Evolutionary conservation across 2,888 invertebrate species (phyloP), one percentile per base, ranked within the genome.

Genomic region (Perithous albicinctus): DNA sequence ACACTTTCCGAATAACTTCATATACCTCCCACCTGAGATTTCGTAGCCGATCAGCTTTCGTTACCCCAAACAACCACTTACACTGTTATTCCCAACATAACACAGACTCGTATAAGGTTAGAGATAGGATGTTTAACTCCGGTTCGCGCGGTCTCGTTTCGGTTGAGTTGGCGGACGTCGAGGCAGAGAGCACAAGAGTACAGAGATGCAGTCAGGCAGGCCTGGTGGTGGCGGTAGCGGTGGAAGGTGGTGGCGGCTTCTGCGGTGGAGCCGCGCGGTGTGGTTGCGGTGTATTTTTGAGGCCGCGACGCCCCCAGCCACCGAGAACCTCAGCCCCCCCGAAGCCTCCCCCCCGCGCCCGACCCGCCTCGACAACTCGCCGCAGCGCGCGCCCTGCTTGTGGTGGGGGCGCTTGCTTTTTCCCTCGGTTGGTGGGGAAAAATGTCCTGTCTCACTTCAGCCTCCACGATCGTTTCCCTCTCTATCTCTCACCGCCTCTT

Each of bases 251-350:
- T 86, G 91, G 92, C 90, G 92, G 92, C 92, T 92, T 91, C 92
- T 92, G 92, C 92, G 92, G 92, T 92, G 89, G 91, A 92, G 89
- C 92, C 92, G 91, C 91, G 91, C 92, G 92, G 91, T 92, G 92
- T 92, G 92, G 92, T 92, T 92, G 92, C 92, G 92, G 92, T 92
- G 91, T 92, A 92, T 92, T 92, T 92, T 92, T 92, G 92, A 92
- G 92, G 92, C 92, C 92, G 90, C 92, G 82, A 82, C 91, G 92
- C 91, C 91, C 92, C 90, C 91, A 88, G 89, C 91, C 90, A 84
- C 88, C 86, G 84, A 69, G 80, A 80, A 69, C 78, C 83, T 78
- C 83, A 61, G 67, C 64, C 82, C 67, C 82, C 84, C n/a, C n/a
- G n/a, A 77, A 77, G 48, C 82, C 70, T 69, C 81, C 74, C 82